Base-by-base conservation (phyloP, 2,888 invertebrate species). In the Pandemis corylana region DNA sequence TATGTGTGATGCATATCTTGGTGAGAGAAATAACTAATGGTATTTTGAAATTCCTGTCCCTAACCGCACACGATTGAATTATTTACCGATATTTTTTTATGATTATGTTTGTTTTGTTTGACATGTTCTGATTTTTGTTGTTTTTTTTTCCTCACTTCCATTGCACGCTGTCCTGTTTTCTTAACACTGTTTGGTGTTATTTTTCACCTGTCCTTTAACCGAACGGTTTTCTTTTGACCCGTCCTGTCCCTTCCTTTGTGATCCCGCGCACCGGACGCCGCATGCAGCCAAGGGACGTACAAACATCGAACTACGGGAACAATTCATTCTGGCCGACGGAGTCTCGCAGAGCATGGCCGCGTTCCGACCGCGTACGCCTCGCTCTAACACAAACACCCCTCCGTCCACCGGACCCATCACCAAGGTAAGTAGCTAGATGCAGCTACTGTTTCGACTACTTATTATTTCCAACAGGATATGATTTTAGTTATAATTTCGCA, bases 301-400 rank as follows among this genome's bases (percentile, higher is more conserved):
- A 95, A 99, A 99, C 96, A 98, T 99, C 95, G 99, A 99, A 96
- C 97, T 99, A 90, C 97, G 99, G 90, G 99, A 99, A 95, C 98
- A 99, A 96, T 99, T 99, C 96, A 98, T 99, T 94, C 96, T 99
- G 96, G 99, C 99, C 86, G 98, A 99, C 92, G 99, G 99, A 90
- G 99, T 99, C 84, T 98, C 98, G 91, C 99, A 99, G 96, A 98
- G 98, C 91, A 99, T 99, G 99, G 97, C 99, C 88, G 98, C 98
- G 88, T 99, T 99, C 96, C 97, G 97, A 95, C 97, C 99, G 90
- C 98, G 98, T 95, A 97, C 98, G 90, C 97, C 97, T 90, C 97
- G 97, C 90, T 96, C 97, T 90, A 97, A 97, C 87, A 95, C 95
- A 92, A 94, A 96, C 85, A 95, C 95, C 84, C 96, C 96, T 88